phyloP scores from a whole-genome alignment of 2,113 vertebrate genomes.

The Morone saxatilis region DNA sequence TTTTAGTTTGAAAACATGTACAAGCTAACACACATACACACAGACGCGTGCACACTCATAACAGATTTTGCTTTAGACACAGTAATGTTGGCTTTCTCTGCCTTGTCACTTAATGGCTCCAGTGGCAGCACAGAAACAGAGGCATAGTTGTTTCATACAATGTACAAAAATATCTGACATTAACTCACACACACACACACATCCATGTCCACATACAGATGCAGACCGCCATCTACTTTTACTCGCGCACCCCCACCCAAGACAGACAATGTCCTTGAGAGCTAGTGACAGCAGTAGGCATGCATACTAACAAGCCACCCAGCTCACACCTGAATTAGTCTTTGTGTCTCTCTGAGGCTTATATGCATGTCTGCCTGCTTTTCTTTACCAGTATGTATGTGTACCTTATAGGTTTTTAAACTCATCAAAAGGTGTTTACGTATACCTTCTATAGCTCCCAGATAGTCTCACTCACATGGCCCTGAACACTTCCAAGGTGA shows the following conservation, averaged over 20 bases:
- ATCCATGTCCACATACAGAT: constrained; percentile 39
- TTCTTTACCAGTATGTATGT: background rate
- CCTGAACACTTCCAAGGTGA: constrained; percentile 44
- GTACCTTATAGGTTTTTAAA: constrained; percentile 20
- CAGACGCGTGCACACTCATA: constrained; percentile 4
- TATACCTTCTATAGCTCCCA: constrained; percentile 23
- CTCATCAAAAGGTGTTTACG: constrained; percentile 26
- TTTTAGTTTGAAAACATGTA: constrained; percentile 39
- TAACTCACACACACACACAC: constrained; percentile 9
- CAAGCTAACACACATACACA: constrained; percentile 21
- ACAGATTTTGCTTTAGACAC: constrained; percentile 42
- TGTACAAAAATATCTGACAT: constrained; percentile 34
- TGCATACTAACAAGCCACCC: constrained; percentile 68
- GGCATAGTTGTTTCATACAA: constrained; percentile 13
- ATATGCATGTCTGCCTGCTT: constrained; percentile 25
- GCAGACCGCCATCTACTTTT: constrained; percentile 45
- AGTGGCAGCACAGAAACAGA: constrained; percentile 2
- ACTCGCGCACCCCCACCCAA: background rate
- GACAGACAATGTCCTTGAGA: constrained; percentile 67
- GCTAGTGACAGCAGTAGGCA: constrained; percentile 49
- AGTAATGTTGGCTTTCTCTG: constrained; percentile 58
- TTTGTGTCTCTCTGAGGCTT: constrained; percentile 12
- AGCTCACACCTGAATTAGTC: constrained; percentile 59
- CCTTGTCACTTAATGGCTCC: constrained; percentile 55
- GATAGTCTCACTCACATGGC: constrained; percentile 43